These are phyloP conservation scores for Pseudorasbora parva DNA, from an alignment of 2,113 vertebrate genomes.

Conservation along the genomic window DNA sequence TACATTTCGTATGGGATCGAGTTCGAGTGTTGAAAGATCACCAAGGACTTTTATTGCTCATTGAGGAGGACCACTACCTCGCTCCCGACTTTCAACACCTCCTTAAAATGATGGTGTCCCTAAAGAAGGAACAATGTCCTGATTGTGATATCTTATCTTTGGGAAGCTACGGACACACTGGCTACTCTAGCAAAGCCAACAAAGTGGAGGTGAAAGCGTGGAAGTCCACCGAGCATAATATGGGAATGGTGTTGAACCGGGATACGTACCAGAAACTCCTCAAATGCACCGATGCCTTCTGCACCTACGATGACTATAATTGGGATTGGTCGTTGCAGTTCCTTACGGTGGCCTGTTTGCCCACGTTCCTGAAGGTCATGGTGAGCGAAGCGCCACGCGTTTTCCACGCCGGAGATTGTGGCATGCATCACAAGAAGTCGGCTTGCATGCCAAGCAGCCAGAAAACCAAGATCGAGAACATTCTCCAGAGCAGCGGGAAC, in stretches of 20 bases:
- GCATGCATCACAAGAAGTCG: conserved; percentile 95
- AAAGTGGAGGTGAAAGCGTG: conserved; percentile 94
- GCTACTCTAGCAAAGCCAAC: conserved; percentile 85
- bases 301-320: conserved; percentile 98
- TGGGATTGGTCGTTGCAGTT: conserved; percentile 99
- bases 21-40: conserved; percentile 84
- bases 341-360: conserved; percentile 91
- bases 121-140: conserved; percentile 82
- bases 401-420: conserved; percentile 96
- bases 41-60: conserved; percentile 84
- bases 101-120: conserved; percentile 82
- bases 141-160: conserved; percentile 92
- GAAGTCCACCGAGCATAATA: conserved; percentile 99
- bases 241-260: conserved; percentile 92
- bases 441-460: conserved; percentile 87
- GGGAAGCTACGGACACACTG: conserved; percentile 84
- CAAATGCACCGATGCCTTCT: conserved; percentile 94
- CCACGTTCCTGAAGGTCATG: conserved; percentile 95
- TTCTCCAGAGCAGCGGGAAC: conserved; percentile 87
- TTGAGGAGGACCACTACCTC: conserved; percentile 96
- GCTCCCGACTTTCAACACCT: conserved; percentile 91
- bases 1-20: conserved; percentile 96
- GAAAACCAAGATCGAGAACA: conserved; percentile 91
- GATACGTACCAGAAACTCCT: conserved; percentile 89
- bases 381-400: conserved; percentile 90